phyloP scores from a whole-genome alignment of 2,888 invertebrate species.

The Mesorhabditis spiculigera region DNA sequence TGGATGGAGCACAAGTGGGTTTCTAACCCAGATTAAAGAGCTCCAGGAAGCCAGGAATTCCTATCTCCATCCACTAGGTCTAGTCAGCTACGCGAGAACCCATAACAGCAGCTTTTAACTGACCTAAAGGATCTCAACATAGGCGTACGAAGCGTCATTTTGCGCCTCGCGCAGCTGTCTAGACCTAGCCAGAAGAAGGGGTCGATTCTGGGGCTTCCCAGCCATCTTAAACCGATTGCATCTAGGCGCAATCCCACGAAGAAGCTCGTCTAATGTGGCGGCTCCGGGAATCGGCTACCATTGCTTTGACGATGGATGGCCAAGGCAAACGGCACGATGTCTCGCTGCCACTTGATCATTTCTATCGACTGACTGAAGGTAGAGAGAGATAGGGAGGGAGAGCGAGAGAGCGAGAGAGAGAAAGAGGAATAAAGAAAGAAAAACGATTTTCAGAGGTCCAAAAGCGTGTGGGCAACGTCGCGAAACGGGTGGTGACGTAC shows the following conservation, averaged over 20 bases:
- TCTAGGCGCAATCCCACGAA: slow-evolving; percentile 72
- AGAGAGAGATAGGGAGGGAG: slow-evolving; percentile 39
- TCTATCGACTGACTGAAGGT: slow-evolving; percentile 78
- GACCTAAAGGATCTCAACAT: no score
- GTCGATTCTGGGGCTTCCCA: no score
- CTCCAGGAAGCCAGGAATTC: no score
- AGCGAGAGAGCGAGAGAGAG: background rate
- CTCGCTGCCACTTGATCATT: slow-evolving; percentile 77
- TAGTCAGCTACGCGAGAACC: no score
- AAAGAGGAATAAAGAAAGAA: no score
- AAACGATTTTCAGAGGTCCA: slow-evolving; percentile 64
- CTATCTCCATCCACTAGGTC: no score
- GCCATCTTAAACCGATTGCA: background rate
- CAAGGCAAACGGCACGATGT: slow-evolving; percentile 94
- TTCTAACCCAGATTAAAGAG: no score
- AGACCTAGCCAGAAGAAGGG: no score
- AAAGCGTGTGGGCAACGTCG: slow-evolving; percentile 68
- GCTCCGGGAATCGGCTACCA: slow-evolving; percentile 58
- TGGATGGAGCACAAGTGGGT: slow-evolving; percentile 43
- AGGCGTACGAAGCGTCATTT: no score
- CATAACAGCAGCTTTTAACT: background rate
- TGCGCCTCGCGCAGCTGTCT: no score
- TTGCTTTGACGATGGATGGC: slow-evolving; percentile 68
- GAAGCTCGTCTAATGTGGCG: slow-evolving; percentile 59
- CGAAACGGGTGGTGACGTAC: slow-evolving; percentile 73